Evolutionary conservation across 2,113 vertebrate genomes (phyloP).

Genomic region (Psilopsiagon aymara): DNA sequence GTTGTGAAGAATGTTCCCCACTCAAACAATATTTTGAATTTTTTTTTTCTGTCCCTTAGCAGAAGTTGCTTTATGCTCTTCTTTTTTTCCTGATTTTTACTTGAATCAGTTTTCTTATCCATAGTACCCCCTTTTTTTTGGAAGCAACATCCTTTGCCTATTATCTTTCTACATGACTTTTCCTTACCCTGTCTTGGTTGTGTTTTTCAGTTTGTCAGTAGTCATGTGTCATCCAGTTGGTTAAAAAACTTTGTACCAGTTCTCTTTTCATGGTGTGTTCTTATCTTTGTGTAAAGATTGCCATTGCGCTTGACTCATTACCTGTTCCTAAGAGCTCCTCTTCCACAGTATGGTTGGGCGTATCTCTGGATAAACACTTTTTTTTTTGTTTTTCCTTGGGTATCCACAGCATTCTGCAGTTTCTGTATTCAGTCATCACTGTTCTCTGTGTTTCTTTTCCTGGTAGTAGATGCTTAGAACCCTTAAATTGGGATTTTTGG

Average conservation of each 20-base stretch:
- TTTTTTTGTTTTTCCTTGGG: background rate
- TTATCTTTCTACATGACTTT: background rate
- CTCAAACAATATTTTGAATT: background rate
- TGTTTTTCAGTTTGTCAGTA: background rate
- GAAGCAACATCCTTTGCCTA: accelerated
- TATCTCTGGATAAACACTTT: background rate
- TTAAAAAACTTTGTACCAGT: background rate
- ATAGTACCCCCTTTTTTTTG: background rate
- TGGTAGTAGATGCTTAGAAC: background rate
- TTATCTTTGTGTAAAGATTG: background rate
- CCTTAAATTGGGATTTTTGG: background rate
- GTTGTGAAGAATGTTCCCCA: background rate
- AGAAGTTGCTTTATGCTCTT: background rate
- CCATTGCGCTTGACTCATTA: background rate
- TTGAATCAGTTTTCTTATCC: background rate
- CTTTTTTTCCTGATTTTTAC: background rate
- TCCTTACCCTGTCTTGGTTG: background rate
- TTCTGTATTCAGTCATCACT: background rate
- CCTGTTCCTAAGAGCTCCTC: background rate
- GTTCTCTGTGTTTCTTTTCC: background rate
- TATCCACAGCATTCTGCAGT: background rate
- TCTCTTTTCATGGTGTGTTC: background rate
- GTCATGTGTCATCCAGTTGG: background rate
- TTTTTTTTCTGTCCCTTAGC: background rate
- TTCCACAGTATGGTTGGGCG: background rate